Percentiles rank a stretch among this genome's conserved stretches.
Conservation (phyloP, 2,797 vertebrate genomes). For the Falco concolor region DNA sequence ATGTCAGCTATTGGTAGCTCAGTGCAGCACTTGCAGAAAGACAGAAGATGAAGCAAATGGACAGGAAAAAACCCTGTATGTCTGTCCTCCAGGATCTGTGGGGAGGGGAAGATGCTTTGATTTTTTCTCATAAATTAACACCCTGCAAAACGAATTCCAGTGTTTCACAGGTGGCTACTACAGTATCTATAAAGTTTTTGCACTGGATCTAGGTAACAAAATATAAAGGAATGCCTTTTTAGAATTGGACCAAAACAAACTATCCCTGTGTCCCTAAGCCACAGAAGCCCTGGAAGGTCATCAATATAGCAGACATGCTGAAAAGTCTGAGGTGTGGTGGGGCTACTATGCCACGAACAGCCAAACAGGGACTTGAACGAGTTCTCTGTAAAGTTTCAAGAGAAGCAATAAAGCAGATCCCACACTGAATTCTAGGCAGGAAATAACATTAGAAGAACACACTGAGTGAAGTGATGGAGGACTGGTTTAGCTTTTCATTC, state of each 20-base stretch:
- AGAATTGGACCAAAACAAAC: neutral
- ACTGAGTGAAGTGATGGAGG: neutral
- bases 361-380: neutral
- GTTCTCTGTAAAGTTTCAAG: neutral
- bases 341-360: neutral
- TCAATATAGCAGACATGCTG: neutral
- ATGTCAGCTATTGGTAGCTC: neutral
- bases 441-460: neutral
- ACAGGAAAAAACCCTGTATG: neutral
- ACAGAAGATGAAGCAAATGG: neutral
- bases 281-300: neutral
- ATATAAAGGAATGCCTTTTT: neutral
- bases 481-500: neutral
- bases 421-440: neutral
- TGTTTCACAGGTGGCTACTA: neutral
- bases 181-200: neutral
- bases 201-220: neutral
- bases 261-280: neutral
- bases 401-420: neutral
- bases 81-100: neutral
- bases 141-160: neutral
- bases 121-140: neutral
- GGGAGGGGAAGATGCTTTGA: neutral
- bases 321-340: neutral
- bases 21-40: neutral